Evolutionary conservation across 2,888 invertebrate genomes (phyloP), one percentile per base, ranked within the genome.

Genomic region (Mesoligia furuncula): DNA sequence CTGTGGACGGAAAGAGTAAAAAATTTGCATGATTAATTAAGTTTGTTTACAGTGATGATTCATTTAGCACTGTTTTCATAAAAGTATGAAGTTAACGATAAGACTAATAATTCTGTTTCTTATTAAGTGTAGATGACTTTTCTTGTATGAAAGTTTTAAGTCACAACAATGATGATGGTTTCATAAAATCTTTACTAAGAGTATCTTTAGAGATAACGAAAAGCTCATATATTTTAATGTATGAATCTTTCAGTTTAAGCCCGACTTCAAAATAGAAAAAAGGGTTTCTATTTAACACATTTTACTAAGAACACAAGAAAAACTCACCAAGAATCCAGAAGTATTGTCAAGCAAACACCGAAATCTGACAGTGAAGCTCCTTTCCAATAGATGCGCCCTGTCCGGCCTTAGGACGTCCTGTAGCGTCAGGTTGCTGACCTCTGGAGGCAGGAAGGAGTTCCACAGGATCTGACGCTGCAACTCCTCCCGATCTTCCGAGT

Each of bases 321-420:
- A 42, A 87, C 98, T 98, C 95, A 99, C 99, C 97, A 99, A 97
- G 96, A 99, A 99, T 82, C 99, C 99, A 91, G 99, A 99, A 91
- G 99, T 99, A 96, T 99, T 99, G 97, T 99, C 99, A 91, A 99
- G 97, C 59, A 99, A 97, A 97, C 99, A 99, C 91, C 99, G 98
- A 97, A 99, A 99, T 93, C 99, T 98, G 91, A 99, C 99, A 85
- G 99, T 99, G 93, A 99, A 99, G 95, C 99, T 99, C 90, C 99
- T 97, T 95, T 99, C 99, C 90, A 99, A 97, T 89, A 99, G 98
- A 93, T 99, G 98, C 88, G 98, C 97, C 95, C 99, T 98, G 90
- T 99, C 99, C 81, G 99, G 98, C 91, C 98, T 97, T 85, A 99
- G 97, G 36, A 98, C 98, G 90, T 99, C 99, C 92, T 99, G 98